Percentiles rank a stretch among this genome's conserved stretches.
These are phyloP conservation scores for Corydoras sp. DNA, from an alignment of 2,113 vertebrate species.

Conservation along the genomic window DNA sequence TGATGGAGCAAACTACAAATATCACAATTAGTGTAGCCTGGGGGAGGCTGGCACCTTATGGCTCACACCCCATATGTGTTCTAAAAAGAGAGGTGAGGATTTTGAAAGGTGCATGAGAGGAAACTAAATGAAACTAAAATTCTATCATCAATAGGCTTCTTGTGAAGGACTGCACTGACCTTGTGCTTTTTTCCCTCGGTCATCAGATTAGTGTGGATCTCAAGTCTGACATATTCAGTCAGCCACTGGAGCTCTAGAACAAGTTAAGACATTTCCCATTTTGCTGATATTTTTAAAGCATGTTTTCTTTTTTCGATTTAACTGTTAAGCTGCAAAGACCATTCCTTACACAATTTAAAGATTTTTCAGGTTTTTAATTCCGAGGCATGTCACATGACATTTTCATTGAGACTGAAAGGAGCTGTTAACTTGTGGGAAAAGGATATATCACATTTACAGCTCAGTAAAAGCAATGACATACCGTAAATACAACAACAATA, in stretches of 20 bases:
- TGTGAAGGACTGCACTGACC: slow-evolving; percentile 17
- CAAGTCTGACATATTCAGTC: slow-evolving; percentile 9
- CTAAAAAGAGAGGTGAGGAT: slow-evolving; percentile 13
- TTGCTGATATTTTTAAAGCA: neutral
- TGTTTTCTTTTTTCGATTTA: slow-evolving; percentile 2
- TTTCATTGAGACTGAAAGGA: too few relatives aligned
- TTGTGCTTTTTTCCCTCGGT: slow-evolving; percentile 14
- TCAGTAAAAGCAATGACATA: too few relatives aligned
- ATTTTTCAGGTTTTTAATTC: too few relatives aligned
- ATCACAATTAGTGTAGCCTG: slow-evolving; percentile 22
- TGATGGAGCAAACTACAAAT: slow-evolving; percentile 37
- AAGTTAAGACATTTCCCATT: neutral
- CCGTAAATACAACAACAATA: too few relatives aligned
- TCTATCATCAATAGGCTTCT: slow-evolving; percentile 25
- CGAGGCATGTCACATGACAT: too few relatives aligned
- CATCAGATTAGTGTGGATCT: slow-evolving; percentile 16
- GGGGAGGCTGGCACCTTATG: slow-evolving; percentile 14
- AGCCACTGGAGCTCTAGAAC: slow-evolving; percentile 3
- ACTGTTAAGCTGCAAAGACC: slow-evolving; percentile 8
- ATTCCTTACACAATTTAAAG: neutral
- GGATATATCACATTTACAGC: too few relatives aligned
- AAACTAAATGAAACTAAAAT: slow-evolving; percentile 25
- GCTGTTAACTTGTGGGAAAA: too few relatives aligned
- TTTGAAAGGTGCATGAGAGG: slow-evolving; percentile 22
- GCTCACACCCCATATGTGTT: slow-evolving; percentile 19